A percentile compares a stretch with the other conserved stretches of the same genome.
Evolutionary conservation across 2,888 invertebrate genomes (phyloP).

Genomic region (Sympetrum striolatum): DNA sequence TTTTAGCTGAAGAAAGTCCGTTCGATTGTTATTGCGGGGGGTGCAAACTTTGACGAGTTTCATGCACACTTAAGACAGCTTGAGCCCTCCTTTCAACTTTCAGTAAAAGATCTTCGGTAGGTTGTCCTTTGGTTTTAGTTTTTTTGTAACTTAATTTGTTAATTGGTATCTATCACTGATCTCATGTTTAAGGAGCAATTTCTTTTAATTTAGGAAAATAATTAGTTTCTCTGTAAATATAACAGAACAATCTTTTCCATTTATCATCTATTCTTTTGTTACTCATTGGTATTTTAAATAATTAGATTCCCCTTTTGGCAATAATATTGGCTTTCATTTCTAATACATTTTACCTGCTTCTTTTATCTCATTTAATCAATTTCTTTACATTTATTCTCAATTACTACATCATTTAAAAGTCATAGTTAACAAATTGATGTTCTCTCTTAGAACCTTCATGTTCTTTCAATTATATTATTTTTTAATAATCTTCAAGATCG

Average conservation of each 20-base stretch:
- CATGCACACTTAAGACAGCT: constrained; percentile 76
- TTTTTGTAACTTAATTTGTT: not conserved
- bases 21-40: constrained; percentile 82
- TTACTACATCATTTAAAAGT: no score
- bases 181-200: no score
- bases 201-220: not conserved
- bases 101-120: constrained; percentile 81
- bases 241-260: no score
- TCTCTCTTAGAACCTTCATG: not conserved
- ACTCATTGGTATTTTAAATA: no score
- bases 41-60: constrained; percentile 77
- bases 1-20: constrained; percentile 84
- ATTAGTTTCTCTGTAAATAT: not conserved
- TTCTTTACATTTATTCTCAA: no score
- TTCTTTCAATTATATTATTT: not conserved
- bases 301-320: no score
- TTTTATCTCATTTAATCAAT: no score
- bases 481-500: constrained; percentile 62
- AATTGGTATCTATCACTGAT: no score
- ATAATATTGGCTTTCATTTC: not conserved
- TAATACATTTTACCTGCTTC: no score
- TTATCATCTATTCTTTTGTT: no score
- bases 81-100: constrained; percentile 80
- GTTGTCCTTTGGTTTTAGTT: not conserved
- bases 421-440: not conserved